These are phyloP conservation scores for Sus scrofa DNA, from an alignment of 2,113 vertebrate genomes.

Conservation along the genomic window DNA sequence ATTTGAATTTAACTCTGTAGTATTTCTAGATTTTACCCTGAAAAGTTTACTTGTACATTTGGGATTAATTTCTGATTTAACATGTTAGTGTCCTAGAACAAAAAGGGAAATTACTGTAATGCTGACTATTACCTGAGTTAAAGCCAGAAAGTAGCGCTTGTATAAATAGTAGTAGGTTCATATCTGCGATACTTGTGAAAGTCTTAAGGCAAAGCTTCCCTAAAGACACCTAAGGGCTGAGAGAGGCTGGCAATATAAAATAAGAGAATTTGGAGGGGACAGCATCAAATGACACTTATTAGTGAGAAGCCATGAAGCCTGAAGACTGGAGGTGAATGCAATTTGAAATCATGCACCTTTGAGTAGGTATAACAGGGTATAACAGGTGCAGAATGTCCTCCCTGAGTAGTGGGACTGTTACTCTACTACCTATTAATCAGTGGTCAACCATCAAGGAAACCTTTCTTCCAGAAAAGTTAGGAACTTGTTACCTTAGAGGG, in stretches of 20 bases:
- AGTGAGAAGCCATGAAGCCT: background rate
- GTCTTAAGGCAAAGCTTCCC: background rate
- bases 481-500: no score
- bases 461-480: background rate
- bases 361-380: fast-evolving
- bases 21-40: background rate
- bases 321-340: background rate
- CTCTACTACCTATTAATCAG: background rate
- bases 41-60: constrained; percentile 8
- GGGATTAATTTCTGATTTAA: constrained; percentile 20
- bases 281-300: background rate
- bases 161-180: background rate
- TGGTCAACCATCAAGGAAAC: background rate
- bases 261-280: background rate
- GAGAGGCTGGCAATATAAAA: background rate
- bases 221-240: background rate
- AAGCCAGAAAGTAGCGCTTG: background rate
- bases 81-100: background rate
- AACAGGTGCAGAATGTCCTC: background rate
- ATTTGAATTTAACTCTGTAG: background rate
- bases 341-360: background rate
- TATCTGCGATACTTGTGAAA: background rate
- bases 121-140: background rate
- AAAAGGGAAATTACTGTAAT: background rate
- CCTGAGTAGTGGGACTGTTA: background rate